Evolutionary conservation across 2,888 invertebrate genomes (phyloP).

Genomic region (Amiota minor): DNA sequence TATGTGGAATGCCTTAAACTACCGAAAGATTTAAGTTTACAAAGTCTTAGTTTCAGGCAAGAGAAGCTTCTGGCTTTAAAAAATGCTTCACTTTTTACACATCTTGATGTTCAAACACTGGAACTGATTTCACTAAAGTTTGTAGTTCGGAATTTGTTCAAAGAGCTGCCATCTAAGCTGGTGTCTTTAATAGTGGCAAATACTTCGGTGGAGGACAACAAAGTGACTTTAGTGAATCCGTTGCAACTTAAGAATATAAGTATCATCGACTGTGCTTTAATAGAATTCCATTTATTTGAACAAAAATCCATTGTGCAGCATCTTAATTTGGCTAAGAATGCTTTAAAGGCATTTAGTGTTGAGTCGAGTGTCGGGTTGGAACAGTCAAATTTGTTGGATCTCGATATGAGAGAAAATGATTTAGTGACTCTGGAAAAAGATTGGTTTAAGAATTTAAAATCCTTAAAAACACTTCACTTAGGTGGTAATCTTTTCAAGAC

Average conservation of each 20-base stretch:
- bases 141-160: conserved; percentile 49
- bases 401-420: conserved; percentile 67
- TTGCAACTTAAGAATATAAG: conserved; percentile 29
- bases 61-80: conserved; percentile 53
- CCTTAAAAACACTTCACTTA: conserved; percentile 53
- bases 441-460: conserved; percentile 55
- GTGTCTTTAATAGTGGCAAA: conserved; percentile 48
- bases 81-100: conserved; percentile 42
- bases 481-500: conserved; percentile 55
- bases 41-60: conserved; percentile 41
- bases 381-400: conserved; percentile 43
- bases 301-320: conserved; percentile 32
- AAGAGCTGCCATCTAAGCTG: conserved; percentile 55
- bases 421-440: conserved; percentile 51
- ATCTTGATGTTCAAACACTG: conserved; percentile 40
- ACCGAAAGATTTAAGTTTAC: conserved; percentile 46
- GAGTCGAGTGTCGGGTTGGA: background rate
- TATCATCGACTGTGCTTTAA: conserved; percentile 56
- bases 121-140: conserved; percentile 50
- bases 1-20: conserved; percentile 47
- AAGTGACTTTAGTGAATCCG: conserved; percentile 34
- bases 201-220: conserved; percentile 50
- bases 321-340: conserved; percentile 67
- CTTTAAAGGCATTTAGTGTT: conserved; percentile 50
- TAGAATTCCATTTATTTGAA: conserved; percentile 47